Evolutionary conservation across 2,113 vertebrate species (phyloP).

Genomic region (Gymnogyps californianus): DNA sequence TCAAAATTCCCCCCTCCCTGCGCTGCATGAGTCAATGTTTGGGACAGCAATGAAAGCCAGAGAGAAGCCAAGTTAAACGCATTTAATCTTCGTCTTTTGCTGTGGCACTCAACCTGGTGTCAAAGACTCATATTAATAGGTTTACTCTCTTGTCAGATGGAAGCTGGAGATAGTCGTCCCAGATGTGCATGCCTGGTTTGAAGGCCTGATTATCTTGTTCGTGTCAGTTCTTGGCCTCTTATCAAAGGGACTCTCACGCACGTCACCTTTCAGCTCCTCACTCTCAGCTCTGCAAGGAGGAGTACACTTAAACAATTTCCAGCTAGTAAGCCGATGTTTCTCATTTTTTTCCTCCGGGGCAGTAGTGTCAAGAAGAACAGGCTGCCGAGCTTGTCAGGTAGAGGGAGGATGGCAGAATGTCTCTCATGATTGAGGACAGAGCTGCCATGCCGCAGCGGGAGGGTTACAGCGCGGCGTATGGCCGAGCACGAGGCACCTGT

Average conservation of each 20-base stretch:
- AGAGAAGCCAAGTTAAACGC: neutral
- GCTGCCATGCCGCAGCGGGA: neutral
- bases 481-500: fast-evolving
- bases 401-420: neutral
- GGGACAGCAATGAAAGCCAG: neutral
- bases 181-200: neutral
- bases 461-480: fast-evolving
- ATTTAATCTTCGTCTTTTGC: neutral
- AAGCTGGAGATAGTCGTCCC: neutral
- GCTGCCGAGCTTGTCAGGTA: neutral
- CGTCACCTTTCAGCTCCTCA: neutral
- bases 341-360: neutral
- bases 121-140: neutral
- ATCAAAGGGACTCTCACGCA: conserved; percentile 12
- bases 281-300: neutral
- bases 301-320: neutral
- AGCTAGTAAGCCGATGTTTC: neutral
- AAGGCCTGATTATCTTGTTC: conserved; percentile 40
- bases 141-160: conserved; percentile 40
- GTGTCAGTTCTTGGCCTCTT: conserved; percentile 44
- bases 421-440: neutral
- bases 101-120: fast-evolving
- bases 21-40: fast-evolving
- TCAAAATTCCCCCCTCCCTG: neutral
- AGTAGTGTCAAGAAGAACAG: neutral